Base-by-base conservation (phyloP, 23 tunicate species). In the Styela clava region DNA sequence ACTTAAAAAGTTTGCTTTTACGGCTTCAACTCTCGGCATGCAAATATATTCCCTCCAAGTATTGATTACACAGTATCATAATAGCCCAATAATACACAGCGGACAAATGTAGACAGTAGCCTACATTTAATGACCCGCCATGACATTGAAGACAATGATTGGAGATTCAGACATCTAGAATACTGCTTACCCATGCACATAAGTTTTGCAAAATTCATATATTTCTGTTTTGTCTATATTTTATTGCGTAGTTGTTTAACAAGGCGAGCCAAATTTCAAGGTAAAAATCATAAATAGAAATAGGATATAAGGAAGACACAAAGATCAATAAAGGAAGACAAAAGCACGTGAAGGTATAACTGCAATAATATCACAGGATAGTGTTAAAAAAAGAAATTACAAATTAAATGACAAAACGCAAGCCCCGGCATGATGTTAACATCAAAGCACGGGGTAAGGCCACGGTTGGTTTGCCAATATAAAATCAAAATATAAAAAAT, bases 401-500 rank as follows among this genome's bases (percentile, higher is more conserved):
- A 44, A 44, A 44, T 44, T 5, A 44, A 44, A 44, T 44, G 56
- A 44, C 56, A 44, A 7, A 44, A 44, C 56, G 56, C 56, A 12
- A 44, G 56, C 56, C 56, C 56, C 56, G 56, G 56, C 12, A 44
- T 44, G 56, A 44, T 12, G 56, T 44, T 12, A 44, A 44, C 56
- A 12, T 12, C 56, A 44, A 5, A 44, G 12, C 56, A 44, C 71
- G 71, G 31, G 71, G 71, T 65, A 65, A 65, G 71, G 71, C 71
- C 71, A 65, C 71, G 71, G 31, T 65, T 28, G 71, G 71, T 65
- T 65, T 65, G 71, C 71, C 71, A 44, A n/a, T n/a, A n/a, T n/a
- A n/a, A 44, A 44, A 44, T 5, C 56, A 44, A 44, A 44, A 44
- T 44, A 44, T 5, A 44, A 44, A 44, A 44, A 44, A 44, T 44